phyloP scores from a whole-genome alignment of 2,888 invertebrate genomes.

The Steinernema hermaphroditum region DNA sequence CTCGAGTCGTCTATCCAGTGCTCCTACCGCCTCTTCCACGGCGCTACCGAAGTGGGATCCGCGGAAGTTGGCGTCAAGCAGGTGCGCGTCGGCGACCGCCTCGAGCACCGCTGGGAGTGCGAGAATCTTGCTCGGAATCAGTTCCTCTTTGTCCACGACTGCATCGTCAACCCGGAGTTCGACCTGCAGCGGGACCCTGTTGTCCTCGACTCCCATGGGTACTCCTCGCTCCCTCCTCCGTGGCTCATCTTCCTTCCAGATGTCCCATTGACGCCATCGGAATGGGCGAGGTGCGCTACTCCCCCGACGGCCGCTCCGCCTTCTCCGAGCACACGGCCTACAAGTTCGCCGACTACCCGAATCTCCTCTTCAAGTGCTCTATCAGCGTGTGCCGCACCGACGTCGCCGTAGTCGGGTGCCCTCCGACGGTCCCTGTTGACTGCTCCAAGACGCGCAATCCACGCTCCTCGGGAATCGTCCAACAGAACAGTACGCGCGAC shows the following conservation, averaged over 20 bases:
- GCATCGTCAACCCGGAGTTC: constrained; percentile 40
- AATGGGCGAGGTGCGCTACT: constrained; percentile 45
- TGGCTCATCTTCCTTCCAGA: background rate
- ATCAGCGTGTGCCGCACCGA: constrained; percentile 32
- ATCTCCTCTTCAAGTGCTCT: constrained; percentile 35
- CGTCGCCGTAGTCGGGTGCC: constrained; percentile 29
- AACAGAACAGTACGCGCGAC: background rate
- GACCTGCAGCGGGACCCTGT: constrained; percentile 2
- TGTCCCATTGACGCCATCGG: constrained; percentile 29
- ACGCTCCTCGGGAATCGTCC: background rate
- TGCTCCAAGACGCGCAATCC: background rate
- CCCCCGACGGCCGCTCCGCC: constrained; percentile 27
- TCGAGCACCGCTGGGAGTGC: constrained; percentile 35
- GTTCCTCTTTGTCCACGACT: constrained; percentile 37
- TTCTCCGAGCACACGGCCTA: constrained; percentile 35
- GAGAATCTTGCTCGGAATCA: constrained; percentile 13
- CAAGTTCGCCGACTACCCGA: constrained; percentile 37
- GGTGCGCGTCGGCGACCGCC: constrained; percentile 33
- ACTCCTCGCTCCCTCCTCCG: too few species aligned
- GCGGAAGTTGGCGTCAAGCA: constrained; percentile 1
- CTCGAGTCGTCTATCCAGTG: constrained; percentile 33
- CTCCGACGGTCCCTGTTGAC: background rate
- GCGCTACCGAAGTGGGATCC: background rate
- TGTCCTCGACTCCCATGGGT: constrained; percentile 10
- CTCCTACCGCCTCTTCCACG: constrained; percentile 28